A percentile compares a stretch with the other conserved stretches of the same genome.
phyloP scores from a whole-genome alignment of 1,140 invertebrate genomes.

The Cydia splendana region DNA sequence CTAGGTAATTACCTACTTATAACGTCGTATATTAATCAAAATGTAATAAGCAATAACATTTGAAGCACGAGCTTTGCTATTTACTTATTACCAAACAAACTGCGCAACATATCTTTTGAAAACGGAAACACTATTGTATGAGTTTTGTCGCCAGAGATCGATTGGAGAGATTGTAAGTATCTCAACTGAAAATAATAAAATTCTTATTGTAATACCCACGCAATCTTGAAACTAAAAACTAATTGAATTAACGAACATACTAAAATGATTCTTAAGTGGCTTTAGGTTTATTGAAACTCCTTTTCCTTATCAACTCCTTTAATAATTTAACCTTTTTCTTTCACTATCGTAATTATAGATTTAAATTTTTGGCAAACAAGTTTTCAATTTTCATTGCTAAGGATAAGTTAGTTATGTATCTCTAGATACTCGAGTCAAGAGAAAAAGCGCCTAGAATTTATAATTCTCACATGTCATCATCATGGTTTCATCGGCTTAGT shows the following conservation, averaged over 20 bases:
- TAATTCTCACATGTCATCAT: no score
- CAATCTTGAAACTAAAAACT: background rate
- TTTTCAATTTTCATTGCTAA: no score
- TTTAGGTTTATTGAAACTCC: background rate
- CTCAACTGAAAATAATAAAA: slow-evolving; percentile 50
- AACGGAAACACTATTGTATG: slow-evolving; percentile 62
- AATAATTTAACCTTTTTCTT: background rate
- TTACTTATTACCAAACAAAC: background rate
- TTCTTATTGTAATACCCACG: background rate
- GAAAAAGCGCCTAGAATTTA: no score
- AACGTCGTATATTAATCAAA: slow-evolving; percentile 34
- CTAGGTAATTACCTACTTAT: slow-evolving; percentile 38
- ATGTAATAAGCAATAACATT: slow-evolving; percentile 26
- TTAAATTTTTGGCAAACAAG: no score
- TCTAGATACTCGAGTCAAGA: no score
- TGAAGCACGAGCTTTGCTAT: background rate
- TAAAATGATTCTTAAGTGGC: background rate
- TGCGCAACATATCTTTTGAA: slow-evolving; percentile 40
- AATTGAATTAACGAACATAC: background rate
- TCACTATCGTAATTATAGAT: no score
- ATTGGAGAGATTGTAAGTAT: slow-evolving; percentile 60
- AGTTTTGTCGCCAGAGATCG: slow-evolving; percentile 50
- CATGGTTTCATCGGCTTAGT: no score
- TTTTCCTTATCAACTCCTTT: background rate
- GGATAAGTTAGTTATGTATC: no score